Conservation (phyloP, 2,797 vertebrate genomes). For the Poecile montanus region DNA sequence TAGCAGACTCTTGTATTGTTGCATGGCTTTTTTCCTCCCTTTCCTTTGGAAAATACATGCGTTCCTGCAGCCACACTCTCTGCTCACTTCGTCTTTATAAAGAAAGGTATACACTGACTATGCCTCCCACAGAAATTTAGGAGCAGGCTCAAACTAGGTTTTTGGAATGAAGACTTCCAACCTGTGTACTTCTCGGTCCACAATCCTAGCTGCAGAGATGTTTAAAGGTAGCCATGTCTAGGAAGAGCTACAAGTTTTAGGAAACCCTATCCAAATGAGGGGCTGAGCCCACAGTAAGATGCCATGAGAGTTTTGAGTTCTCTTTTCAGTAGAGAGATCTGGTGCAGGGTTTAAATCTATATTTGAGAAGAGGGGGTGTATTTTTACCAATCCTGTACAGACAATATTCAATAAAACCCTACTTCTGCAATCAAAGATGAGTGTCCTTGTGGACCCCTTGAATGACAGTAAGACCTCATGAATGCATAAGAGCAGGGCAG, state of each 20-base stretch:
- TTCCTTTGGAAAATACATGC: background rate
- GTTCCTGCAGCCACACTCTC: background rate
- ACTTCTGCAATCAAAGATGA: conserved; percentile 18
- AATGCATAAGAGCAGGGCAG: background rate
- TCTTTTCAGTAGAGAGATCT: background rate
- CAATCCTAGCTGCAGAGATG: background rate
- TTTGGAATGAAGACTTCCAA: background rate
- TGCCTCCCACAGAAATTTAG: background rate
- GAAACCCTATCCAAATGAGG: background rate
- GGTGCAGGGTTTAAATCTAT: background rate
- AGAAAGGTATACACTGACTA: background rate
- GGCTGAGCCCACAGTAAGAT: background rate
- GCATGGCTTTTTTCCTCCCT: background rate
- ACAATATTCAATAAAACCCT: conserved; percentile 11
- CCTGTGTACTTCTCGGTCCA: background rate
- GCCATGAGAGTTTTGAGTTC: background rate
- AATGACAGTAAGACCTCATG: conserved; percentile 13
- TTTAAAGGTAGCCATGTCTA: background rate
- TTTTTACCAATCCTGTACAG: background rate
- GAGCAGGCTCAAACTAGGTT: background rate
- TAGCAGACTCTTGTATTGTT: background rate
- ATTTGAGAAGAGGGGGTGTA: background rate
- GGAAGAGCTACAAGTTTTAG: background rate
- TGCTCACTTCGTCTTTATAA: background rate
- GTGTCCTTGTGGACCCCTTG: conserved; percentile 8